These are phyloP conservation scores for Progne subis DNA, from an alignment of 2,113 vertebrate genomes.

Conservation along the genomic window DNA sequence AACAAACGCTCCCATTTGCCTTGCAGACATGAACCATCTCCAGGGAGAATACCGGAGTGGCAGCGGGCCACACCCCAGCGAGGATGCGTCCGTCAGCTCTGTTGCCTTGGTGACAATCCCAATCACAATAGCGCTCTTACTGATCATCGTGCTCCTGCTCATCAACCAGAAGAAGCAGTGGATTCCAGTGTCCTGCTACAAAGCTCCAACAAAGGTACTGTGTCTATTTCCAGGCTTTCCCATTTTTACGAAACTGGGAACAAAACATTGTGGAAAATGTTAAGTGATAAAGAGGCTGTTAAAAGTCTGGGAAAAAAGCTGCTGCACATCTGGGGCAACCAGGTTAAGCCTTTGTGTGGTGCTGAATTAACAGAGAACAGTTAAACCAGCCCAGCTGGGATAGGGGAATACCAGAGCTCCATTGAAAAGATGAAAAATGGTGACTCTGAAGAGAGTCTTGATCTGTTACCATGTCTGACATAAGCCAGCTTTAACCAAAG, in stretches of 20 bases:
- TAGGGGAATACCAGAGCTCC: neutral
- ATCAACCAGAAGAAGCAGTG: conserved; percentile 89
- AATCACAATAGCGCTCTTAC: conserved; percentile 77
- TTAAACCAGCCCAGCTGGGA: neutral
- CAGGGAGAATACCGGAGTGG: conserved; percentile 82
- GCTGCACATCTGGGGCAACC: neutral
- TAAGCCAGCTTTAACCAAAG: neutral
- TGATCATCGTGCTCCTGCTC: conserved; percentile 80
- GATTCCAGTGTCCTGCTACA: conserved; percentile 87
- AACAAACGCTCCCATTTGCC: neutral
- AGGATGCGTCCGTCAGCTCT: conserved; percentile 76
- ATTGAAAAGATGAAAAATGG: neutral
- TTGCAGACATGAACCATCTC: conserved; percentile 82
- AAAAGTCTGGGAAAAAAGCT: neutral
- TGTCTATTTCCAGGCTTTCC: neutral
- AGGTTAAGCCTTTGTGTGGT: neutral
- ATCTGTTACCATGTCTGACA: neutral
- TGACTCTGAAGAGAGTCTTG: neutral
- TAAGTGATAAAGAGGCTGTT: neutral
- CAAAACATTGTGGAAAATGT: neutral
- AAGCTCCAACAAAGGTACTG: conserved; percentile 84
- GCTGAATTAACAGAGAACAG: neutral
- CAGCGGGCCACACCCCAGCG: conserved; percentile 49
- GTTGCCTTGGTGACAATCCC: conserved; percentile 82
- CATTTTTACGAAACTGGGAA: neutral